phyloP scores from a whole-genome alignment of 2,888 invertebrate genomes.

The Tiliacea citrago region DNA sequence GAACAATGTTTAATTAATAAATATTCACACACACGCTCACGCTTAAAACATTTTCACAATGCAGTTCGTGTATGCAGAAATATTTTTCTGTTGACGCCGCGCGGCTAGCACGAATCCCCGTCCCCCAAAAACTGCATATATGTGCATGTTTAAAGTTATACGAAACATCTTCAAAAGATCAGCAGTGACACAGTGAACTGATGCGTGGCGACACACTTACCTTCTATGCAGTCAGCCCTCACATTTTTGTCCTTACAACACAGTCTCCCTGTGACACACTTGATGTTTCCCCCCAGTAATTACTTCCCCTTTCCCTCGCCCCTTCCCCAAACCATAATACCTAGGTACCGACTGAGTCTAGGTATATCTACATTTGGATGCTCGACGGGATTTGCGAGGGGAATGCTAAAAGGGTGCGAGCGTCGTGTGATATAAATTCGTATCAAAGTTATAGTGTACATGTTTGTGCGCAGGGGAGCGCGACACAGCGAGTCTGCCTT shows the following conservation, averaged over 20 bases:
- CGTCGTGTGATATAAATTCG: slow-evolving; percentile 81
- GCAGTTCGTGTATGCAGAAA: slow-evolving; percentile 31
- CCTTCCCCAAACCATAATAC: slow-evolving; percentile 78
- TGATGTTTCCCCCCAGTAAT: slow-evolving; percentile 88
- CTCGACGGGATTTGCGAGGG: slow-evolving; percentile 86
- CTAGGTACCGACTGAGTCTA: slow-evolving; percentile 82
- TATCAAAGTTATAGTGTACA: slow-evolving; percentile 75
- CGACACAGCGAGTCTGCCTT: slow-evolving; percentile 73
- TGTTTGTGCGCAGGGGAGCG: slow-evolving; percentile 70
- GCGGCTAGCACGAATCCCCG: slow-evolving; percentile 6
- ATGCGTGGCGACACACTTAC: slow-evolving; percentile 88
- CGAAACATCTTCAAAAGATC: slow-evolving; percentile 83
- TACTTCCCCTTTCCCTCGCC: slow-evolving; percentile 82
- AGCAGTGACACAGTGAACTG: slow-evolving; percentile 90
- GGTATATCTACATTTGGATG: slow-evolving; percentile 82
- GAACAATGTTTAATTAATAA: slow-evolving; percentile 43
- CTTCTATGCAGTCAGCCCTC: slow-evolving; percentile 84
- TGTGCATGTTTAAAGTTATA: slow-evolving; percentile 60
- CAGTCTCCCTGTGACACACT: slow-evolving; percentile 89
- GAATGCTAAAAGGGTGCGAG: slow-evolving; percentile 86
- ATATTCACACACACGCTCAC: slow-evolving; percentile 48
- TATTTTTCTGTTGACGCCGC: slow-evolving; percentile 36
- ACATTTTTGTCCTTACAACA: slow-evolving; percentile 89
- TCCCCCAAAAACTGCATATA: slow-evolving; percentile 66
- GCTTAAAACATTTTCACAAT: slow-evolving; percentile 37